These are phyloP conservation scores for Prochilodus magdalenae DNA, from an alignment of 2,113 vertebrate genomes.

Conservation along the genomic window DNA sequence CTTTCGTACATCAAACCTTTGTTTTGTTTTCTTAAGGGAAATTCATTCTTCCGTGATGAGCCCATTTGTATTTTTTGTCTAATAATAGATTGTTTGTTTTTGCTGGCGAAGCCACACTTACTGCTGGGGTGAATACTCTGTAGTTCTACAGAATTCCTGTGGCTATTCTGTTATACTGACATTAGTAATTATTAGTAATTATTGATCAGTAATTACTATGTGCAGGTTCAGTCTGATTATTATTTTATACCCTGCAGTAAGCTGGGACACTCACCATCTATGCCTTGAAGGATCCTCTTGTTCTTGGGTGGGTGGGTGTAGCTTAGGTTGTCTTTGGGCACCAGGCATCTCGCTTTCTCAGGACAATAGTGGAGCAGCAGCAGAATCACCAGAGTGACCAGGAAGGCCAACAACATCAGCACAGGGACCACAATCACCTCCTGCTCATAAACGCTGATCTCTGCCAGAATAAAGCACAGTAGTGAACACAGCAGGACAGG, in stretches of 20 bases:
- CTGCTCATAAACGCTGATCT: constrained; percentile 74
- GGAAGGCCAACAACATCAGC: constrained; percentile 72
- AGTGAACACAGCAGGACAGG: neutral
- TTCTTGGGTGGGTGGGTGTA: neutral
- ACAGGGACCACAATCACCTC: constrained; percentile 79
- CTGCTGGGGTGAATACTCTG: no score
- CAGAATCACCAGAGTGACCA: constrained; percentile 72
- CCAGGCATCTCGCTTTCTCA: constrained; percentile 69
- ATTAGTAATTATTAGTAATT: no score
- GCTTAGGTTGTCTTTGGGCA: constrained; percentile 3
- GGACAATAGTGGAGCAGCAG: constrained; percentile 77
- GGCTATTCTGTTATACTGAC: no score
- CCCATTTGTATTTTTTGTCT: no score
- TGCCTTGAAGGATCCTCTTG: constrained; percentile 71
- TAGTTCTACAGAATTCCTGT: no score
- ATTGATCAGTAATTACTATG: no score
- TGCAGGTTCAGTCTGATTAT: no score
- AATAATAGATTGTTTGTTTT: no score
- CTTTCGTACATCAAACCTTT: no score
- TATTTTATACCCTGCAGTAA: neutral
- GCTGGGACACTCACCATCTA: constrained; percentile 68
- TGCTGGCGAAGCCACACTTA: no score
- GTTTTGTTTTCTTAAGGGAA: no score
- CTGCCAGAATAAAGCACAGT: constrained; percentile 57
- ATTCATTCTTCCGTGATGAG: no score